These are phyloP conservation scores for Drosophila algonquin DNA, from an alignment of 2,888 invertebrate genomes.

Conservation along the genomic window DNA sequence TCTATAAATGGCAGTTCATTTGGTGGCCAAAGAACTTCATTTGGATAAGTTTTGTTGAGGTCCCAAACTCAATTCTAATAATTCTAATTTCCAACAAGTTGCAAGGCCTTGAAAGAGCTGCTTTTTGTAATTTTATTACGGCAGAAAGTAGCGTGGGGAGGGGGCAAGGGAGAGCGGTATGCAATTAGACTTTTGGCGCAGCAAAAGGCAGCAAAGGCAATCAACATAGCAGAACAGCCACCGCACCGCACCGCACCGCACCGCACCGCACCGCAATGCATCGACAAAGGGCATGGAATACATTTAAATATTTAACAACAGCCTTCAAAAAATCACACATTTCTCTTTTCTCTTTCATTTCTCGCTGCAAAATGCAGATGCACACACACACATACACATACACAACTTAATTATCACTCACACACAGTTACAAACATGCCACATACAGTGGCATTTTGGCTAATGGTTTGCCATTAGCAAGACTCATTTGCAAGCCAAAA, in stretches of 20 bases:
- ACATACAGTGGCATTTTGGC: slow-evolving; percentile 64
- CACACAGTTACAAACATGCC: slow-evolving; percentile 22
- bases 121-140: no score
- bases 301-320: slow-evolving; percentile 75
- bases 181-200: slow-evolving; percentile 69
- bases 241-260: not conserved
- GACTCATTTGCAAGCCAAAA: slow-evolving; percentile 73
- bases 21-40: not conserved
- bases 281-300: slow-evolving; percentile 45
- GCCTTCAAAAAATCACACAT: slow-evolving; percentile 73
- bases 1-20: not conserved
- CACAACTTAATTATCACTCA: slow-evolving; percentile 71
- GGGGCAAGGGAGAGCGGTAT: not conserved
- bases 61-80: slow-evolving; percentile 39
- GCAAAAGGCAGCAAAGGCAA: slow-evolving; percentile 29
- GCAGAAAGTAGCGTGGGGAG: not conserved
- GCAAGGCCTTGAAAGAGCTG: not conserved
- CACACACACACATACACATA: slow-evolving; percentile 40
- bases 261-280: slow-evolving; percentile 5
- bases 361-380: slow-evolving; percentile 25
- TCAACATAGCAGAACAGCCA: slow-evolving; percentile 10
- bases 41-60: not conserved
- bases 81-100: slow-evolving; percentile 49
- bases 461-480: slow-evolving; percentile 78
- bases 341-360: slow-evolving; percentile 63